Evolutionary conservation across 2,888 invertebrate species (phyloP), one percentile per base, ranked within the genome.

Genomic region (Globia sparganii): DNA sequence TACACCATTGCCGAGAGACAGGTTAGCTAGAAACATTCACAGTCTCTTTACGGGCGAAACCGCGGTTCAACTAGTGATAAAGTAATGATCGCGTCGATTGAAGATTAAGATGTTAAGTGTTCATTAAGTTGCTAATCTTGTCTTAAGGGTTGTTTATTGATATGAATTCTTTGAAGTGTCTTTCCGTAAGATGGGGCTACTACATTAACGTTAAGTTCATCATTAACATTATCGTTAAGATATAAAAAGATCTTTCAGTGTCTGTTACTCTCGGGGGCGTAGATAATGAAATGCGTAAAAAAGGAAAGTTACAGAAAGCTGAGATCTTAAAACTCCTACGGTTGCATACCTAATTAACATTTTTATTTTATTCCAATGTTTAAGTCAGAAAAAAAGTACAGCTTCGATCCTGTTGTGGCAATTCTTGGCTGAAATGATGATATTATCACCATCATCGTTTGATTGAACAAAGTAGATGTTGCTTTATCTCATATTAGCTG

Each of bases 101-200:
- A 40, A 67, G 43, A 34, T 78, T 65, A 72, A 40, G 40, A 74
- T 62, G 56, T 78, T 80, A 74, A 25, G 58, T 58, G 46, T 66
- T 72, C 56, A 75, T 78, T 71, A 78, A 64, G 53, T 69, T 66
- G 58, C 56, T 81, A 77, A 73, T 73, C 56, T 73, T 40, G 43
- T 21, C 5, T 40, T 18, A 58, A 66, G 56, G 21, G n/a, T 28
- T 49, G 34, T 70, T 49, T 49, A 43, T 65, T 59, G 28, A 46
- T 31, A 78, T 66, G 31, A 58, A 69, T 65, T 69, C 64, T 70
- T 74, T 46, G 59, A 49, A 80, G n/a, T 46, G 46, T 49, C 5
- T 43, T 40, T 49, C 0, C 58, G n/a, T 56, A 56, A 75, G 25
- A 46, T 28, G 34, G 49, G 28, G 59, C 28, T 43, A 65, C 11